A percentile compares a stretch with the other conserved stretches of the same genome.
Conservation (phyloP, 2,888 invertebrate genomes). For the Coremacera marginata region DNA sequence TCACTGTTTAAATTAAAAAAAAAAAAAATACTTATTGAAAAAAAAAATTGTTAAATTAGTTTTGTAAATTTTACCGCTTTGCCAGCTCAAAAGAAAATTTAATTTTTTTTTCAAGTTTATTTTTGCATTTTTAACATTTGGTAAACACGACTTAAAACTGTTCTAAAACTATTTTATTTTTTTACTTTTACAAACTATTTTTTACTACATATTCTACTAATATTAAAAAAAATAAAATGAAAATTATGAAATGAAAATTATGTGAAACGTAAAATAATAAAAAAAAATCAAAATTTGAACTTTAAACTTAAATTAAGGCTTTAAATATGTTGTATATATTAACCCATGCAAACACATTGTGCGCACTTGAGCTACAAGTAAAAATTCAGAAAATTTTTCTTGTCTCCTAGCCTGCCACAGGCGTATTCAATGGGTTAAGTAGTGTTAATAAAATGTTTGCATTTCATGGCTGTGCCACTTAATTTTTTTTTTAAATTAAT, state of each 20-base stretch:
- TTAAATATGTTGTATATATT: not conserved
- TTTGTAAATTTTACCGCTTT: too few relatives aligned
- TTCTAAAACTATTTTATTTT: not conserved
- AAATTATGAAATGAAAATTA: not conserved
- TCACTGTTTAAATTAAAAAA: not conserved
- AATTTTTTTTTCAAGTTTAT: slow-evolving; percentile 46
- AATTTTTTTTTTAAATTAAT: slow-evolving; percentile 3
- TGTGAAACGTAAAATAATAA: not conserved
- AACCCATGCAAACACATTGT: not conserved
- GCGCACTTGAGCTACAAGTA: not conserved
- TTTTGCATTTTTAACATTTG: slow-evolving; percentile 39
- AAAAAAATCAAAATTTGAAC: not conserved
- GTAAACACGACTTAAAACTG: not conserved
- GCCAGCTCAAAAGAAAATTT: not conserved
- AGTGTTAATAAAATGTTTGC: not conserved
- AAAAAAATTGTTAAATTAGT: too few relatives aligned
- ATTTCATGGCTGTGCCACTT: slow-evolving; percentile 5
- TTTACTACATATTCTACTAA: not conserved
- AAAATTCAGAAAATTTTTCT: too few relatives aligned
- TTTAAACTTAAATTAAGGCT: not conserved
- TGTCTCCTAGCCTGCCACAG: too few relatives aligned
- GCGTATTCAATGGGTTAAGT: too few relatives aligned
- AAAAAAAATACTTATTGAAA: not conserved
- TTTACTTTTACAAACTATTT: not conserved
- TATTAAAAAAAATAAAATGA: not conserved